Evolutionary conservation across 2,888 invertebrate species (phyloP).

Genomic region (Himalopsyche anomala): DNA sequence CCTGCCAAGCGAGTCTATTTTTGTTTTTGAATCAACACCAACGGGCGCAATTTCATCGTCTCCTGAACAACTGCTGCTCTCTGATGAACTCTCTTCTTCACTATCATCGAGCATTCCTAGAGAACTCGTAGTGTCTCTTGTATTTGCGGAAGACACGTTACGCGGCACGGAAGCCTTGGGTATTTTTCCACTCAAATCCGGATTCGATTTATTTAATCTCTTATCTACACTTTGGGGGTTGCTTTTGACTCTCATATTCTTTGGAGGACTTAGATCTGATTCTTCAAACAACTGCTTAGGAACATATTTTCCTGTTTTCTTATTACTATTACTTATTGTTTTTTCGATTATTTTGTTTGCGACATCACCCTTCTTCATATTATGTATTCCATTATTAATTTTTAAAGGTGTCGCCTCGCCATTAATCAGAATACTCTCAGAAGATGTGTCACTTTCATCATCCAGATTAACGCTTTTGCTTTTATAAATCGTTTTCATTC

Average conservation of each 20-base stretch:
- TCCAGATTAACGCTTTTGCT: neutral
- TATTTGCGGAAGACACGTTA: neutral
- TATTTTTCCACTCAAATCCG: neutral
- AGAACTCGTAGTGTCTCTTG: neutral
- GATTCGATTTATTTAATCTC: neutral
- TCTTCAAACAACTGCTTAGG: neutral
- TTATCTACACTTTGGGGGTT: neutral
- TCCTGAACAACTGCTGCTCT: neutral
- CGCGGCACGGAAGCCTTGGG: neutral
- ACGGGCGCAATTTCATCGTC: neutral
- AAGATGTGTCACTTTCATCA: conserved; percentile 5
- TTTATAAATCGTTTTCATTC: neutral
- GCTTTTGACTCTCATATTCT: conserved; percentile 34
- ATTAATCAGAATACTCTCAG: neutral
- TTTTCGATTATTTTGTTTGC: neutral
- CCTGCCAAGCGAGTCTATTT: neutral
- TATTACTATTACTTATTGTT: neutral
- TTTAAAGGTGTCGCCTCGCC: neutral
- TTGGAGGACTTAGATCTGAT: conserved; percentile 37
- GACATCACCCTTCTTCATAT: neutral
- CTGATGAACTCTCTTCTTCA: neutral
- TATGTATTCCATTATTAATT: neutral
- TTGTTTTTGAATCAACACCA: neutral
- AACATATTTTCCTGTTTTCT: conserved; percentile 10
- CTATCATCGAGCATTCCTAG: neutral